Conservation (phyloP, 2,113 vertebrate species). For the Cinclus cinclus region DNA sequence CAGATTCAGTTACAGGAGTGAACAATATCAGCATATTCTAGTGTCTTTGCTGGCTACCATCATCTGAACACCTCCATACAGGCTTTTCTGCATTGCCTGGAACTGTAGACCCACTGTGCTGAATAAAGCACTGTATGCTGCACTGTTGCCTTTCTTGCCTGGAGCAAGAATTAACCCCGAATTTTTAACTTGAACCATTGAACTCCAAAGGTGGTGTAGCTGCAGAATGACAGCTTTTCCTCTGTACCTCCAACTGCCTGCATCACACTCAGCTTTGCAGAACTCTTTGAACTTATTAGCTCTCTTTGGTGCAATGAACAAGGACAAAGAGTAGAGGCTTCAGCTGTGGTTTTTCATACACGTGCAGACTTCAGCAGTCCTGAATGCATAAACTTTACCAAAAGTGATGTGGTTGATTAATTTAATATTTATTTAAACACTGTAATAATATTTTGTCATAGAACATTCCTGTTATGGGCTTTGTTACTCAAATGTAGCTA, state of each 20-base stretch:
- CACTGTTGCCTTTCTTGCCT: not conserved
- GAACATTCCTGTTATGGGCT: not conserved
- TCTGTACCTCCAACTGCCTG: not conserved
- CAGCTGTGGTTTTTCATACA: not conserved
- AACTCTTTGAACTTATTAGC: not conserved
- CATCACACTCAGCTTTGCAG: not conserved
- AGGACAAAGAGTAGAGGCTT: not conserved
- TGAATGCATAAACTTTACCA: not conserved
- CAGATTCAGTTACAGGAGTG: not conserved
- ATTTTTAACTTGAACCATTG: constrained; percentile 3
- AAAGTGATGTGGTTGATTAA: not conserved
- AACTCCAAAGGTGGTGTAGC: not conserved
- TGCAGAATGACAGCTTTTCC: not conserved
- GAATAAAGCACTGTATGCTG: not conserved
- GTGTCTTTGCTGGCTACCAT: not conserved
- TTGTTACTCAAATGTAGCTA: not conserved
- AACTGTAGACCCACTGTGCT: not conserved
- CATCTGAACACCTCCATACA: not conserved
- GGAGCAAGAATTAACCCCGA: not conserved
- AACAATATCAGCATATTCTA: not conserved
- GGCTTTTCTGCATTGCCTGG: not conserved
- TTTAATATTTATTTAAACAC: not conserved
- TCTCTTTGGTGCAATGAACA: not conserved
- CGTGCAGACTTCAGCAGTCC: not conserved
- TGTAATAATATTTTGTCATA: not conserved